Evolutionary conservation across 2,797 vertebrate genomes (phyloP), one percentile per base, ranked within the genome.

Genomic region (Spinus pinus): DNA sequence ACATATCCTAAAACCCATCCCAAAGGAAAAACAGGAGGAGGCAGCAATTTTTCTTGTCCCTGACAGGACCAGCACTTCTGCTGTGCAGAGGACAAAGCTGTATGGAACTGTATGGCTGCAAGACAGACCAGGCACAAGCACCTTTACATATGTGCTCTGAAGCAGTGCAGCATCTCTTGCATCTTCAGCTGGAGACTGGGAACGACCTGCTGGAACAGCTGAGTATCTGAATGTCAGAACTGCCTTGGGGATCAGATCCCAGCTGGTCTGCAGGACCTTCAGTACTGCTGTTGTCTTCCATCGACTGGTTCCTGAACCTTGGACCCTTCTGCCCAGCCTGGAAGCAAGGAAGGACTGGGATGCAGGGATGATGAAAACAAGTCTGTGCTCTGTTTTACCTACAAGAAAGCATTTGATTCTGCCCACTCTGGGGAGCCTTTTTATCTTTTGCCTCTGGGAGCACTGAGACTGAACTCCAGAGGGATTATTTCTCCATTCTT

Each of bases 301-400:
- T 0, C 0, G 0, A 8, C 47, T 22, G 0, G 3, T 6, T 84
- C n/a, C 47, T 5, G 0, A 74, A 42, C 21, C 28, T 81, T 30
- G 0, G 0, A 73, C 1, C 5, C 16, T 75, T 56, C 65, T 58
- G 65, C 22, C 41, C 33, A 64, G 42, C 12, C n/a, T 47, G 31
- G 50, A 20, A 93, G 14, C 67, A 73, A 87, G 57, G 35, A 75
- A 30, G 21, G 14, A 75, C 11, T 3, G 4, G 58, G 23, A 79
- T 7, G 51, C 2, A 30, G 39, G 49, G 42, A 60, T 2, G 7
- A 18, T 5, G 4, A 72, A 81, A 44, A 3, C 17, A 81, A 79
- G 14, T 18, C n/a, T 46, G 28, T 79, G 31, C 30, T 30, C 21
- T 46, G 37, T 2, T 65, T 61, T 37, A 35, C 33, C 74, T 9